Base-by-base conservation (phyloP, 2,888 invertebrate genomes). In the Mechanitis mazaeus region DNA sequence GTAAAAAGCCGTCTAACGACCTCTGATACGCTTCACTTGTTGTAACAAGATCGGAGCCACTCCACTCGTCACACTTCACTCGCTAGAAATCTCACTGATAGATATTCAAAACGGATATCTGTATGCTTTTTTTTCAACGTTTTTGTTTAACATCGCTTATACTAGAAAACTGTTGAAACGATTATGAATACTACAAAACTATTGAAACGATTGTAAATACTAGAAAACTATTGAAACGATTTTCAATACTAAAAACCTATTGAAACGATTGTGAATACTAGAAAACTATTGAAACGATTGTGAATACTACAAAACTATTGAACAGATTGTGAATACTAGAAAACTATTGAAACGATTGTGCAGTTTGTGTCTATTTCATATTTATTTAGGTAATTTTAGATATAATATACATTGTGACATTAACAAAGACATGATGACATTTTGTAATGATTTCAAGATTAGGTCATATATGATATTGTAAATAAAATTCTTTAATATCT, bases 11-110 rank as follows among this genome's bases (percentile, higher is more conserved):
- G 64, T 68, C 64, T 66, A 68, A 66, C 69, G 68, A 70, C 70
- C 71, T 67, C 67, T 61, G 71, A 69, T 64, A 72, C 66, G 70
- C 66, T 65, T 73, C 70, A 73, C 64, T 69, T 68, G 65, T 59
- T 64, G 71, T 71, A 74, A 75, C 64, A 64, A 67, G 71, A 71
- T 70, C 68, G 59, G 53, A 60, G 60, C 66, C 70, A 70, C 67
- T 64, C 61, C 64, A 58, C 69, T 62, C 66, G 71, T 70, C 69
- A 71, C 72, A 73, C 69, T 65, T 63, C 65, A 65, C 63, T 71
- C 69, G 67, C 63, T 74, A 71, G 71, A 73, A 73, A 73, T 73
- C 71, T 72, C 68, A 60, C 55, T 64, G 63, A 56, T 68, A 66
- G 64, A 68, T 66, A 68, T 68, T 66, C 62, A 60, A 65, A 63